phyloP scores from a whole-genome alignment of 2,113 vertebrate genomes.

The Anser brachyrhynchus region DNA sequence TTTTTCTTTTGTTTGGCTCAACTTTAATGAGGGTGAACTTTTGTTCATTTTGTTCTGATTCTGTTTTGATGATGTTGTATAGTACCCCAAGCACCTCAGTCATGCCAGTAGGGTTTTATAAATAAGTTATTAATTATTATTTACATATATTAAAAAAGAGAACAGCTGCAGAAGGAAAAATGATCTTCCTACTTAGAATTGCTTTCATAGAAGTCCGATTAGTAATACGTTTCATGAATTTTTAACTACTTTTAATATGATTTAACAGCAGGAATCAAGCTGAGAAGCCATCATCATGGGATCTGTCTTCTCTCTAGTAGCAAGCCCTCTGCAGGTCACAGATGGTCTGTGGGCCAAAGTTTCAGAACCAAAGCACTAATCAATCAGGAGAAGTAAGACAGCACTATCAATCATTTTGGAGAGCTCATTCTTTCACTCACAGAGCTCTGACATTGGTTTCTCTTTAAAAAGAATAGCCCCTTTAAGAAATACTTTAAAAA shows the following conservation, averaged over 20 bases:
- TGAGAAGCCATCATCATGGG: neutral
- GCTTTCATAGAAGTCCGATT: slow-evolving; percentile 23
- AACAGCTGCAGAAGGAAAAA: slow-evolving; percentile 44
- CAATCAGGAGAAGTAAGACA: slow-evolving; percentile 10
- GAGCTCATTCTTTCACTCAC: slow-evolving; percentile 40
- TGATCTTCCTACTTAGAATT: slow-evolving; percentile 31
- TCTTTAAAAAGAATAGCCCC: neutral
- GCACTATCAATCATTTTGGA: slow-evolving; percentile 24
- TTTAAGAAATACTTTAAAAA: slow-evolving; percentile 19
- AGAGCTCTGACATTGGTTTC: neutral
- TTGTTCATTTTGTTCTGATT: slow-evolving; percentile 42
- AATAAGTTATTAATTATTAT: slow-evolving; percentile 60
- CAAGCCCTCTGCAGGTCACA: slow-evolving; percentile 25
- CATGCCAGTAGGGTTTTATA: slow-evolving; percentile 12
- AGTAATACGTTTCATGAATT: slow-evolving; percentile 55
- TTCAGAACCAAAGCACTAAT: slow-evolving; percentile 28
- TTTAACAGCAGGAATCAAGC: slow-evolving; percentile 41
- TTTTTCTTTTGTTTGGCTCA: neutral
- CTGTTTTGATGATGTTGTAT: slow-evolving; percentile 34
- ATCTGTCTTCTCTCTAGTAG: neutral
- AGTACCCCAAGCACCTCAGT: slow-evolving; percentile 26
- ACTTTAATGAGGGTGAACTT: slow-evolving; percentile 56
- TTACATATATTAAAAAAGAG: neutral
- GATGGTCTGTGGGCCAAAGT: slow-evolving; percentile 10
- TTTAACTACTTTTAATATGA: slow-evolving; percentile 51